phyloP scores from a whole-genome alignment of 2,113 vertebrate species.

The Malurus elegans region DNA sequence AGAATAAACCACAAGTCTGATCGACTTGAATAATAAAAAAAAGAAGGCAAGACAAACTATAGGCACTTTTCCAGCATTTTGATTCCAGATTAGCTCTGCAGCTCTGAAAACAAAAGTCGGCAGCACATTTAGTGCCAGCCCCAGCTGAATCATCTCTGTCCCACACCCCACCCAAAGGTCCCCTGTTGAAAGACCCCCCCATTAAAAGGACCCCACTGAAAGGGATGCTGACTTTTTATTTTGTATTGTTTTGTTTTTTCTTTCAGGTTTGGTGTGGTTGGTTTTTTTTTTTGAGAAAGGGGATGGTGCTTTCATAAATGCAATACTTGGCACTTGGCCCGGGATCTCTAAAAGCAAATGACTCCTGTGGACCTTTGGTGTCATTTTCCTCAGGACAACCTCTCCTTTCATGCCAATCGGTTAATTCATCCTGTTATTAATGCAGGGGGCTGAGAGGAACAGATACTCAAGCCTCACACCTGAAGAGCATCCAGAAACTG shows the following conservation, averaged over 20 bases:
- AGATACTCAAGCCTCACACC: conserved; percentile 36
- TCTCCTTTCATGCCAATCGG: conserved; percentile 51
- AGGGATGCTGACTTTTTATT: not conserved
- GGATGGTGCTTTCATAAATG: conserved; percentile 61
- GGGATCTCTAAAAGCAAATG: conserved; percentile 67
- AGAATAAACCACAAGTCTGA: not conserved
- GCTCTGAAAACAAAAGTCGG: not conserved
- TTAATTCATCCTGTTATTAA: conserved; percentile 57
- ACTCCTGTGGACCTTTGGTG: conserved; percentile 65
- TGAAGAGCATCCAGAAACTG: conserved; percentile 1
- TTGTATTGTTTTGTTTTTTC: not conserved
- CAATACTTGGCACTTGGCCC: conserved; percentile 64
- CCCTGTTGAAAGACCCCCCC: not conserved
- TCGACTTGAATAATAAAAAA: not conserved
- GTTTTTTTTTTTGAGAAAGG: not conserved
- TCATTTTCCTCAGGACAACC: conserved; percentile 71
- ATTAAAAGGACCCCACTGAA: not conserved
- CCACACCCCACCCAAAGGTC: not conserved
- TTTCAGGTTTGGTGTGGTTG: not conserved
- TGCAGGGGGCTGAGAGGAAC: not conserved
- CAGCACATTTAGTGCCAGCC: not conserved
- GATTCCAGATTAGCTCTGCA: conserved; percentile 9
- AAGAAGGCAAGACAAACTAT: not conserved
- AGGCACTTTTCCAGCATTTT: conserved; percentile 6
- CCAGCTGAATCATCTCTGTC: not conserved